Base-by-base conservation (phyloP, 2,888 invertebrate species). In the Macrophya alboannulata region DNA sequence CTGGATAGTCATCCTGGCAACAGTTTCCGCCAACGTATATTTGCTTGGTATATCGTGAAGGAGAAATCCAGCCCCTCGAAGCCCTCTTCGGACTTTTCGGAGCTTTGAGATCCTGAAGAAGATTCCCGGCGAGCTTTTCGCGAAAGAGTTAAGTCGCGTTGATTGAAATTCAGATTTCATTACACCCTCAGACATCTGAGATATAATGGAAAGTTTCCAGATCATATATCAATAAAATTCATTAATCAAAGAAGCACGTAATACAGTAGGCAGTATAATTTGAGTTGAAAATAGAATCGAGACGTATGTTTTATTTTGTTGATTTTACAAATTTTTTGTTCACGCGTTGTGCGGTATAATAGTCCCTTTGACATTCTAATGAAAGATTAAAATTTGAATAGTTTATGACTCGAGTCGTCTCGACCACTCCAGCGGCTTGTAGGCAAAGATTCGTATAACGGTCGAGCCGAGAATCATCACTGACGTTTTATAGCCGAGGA, bases 371-470 rank as follows among this genome's bases (percentile, higher is more conserved):
- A 68, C 37, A 68, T 68, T 68, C 68, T 68, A 68, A 68, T 68
- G 68, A 68, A 68, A 68, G 68, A 68, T 68, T 68, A 68, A 37
- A 37, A 68, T 68, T 37, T 68, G 37, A 68, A 68, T 68, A 68
- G 68, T 68, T 68, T 68, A 68, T 37, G 68, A 68, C 68, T 6
- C 17, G 17, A 15, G 31, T 68, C 37, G 68, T 12, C 68, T 17
- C 68, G 37, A 12, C 51, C 37, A 6, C 10, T 17, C 55, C 55
- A 8, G 62, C 72, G 72, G 72, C 21, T 72, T 45, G n/a, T n/a
- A n/a, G 72, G 72, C 45, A 74, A 74, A 74, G 72, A 74, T 74
- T 74, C 45, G n/a, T 45, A 21, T 45, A 74, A 21, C 51, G 77
- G 77, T 77, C 31, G 25, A 55, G 77, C 51, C 15, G 8, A 74